Base-by-base conservation (phyloP, 2,888 invertebrate species). In the Sarcophaga variegata region DNA sequence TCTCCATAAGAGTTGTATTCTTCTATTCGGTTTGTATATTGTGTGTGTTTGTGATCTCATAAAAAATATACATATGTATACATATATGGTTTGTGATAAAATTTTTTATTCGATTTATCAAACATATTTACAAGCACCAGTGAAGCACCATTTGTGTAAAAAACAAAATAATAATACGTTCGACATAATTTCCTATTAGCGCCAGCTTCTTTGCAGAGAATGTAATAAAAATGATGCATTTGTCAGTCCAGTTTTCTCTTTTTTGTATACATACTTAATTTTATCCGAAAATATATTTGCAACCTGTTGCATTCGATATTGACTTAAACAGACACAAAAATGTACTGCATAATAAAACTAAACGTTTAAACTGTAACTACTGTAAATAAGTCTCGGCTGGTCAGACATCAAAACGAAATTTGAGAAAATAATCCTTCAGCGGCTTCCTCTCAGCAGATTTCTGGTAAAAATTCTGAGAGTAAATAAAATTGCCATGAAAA, bases 171-270 rank as follows among this genome's bases (percentile, higher is more conserved):
- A 54, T 54, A 54, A 54, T 14, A 54, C 12, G 22, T 45, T 14
- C 11, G 60, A 69, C 49, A 74, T 79, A 77, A 77, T 77, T 82
- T 72, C 79, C 54, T 59, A 75, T 85, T 85, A 85, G 76, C 69
- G 83, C 79, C 75, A 54, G 12, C 54, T 54, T 54, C 5, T 37
- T 37, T 20, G 10, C 17, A 37, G 45, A 69, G 2, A 27, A 47
- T 27, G 6, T 17, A 22, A n/a, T 14, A 54, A 54, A 54, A 54
- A 54, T 54, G 54, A 12, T 54, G 17, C 54, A 54, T 14, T 54
- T 1, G 14, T 17, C 12, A 17, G 17, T 14, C 4, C 10, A 54
- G 14, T 54, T 5, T 12, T 17, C 14, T 17, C 4, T 49, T 54
- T 12, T 54, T 54, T 14, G 14, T 54, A 37, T 37, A 8, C 8